Conservation (phyloP, 2,113 vertebrate genomes). For the Panurus biarmicus region DNA sequence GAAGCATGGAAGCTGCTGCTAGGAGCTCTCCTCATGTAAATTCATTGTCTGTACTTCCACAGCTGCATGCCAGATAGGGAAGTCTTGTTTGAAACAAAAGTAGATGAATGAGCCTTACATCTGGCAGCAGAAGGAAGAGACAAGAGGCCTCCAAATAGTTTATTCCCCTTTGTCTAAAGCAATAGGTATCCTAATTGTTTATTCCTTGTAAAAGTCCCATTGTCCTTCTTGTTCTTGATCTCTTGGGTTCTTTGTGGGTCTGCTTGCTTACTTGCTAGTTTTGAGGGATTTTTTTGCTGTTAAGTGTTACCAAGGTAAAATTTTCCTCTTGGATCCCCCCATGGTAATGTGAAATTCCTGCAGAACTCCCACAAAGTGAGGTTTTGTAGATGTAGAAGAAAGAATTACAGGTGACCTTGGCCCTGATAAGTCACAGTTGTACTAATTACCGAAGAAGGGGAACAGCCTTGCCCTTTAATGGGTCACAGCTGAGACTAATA, state of each 20-base stretch:
- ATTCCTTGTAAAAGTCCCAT: background rate
- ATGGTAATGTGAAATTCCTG: background rate
- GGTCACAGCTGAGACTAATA: background rate
- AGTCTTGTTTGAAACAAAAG: background rate
- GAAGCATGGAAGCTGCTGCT: background rate
- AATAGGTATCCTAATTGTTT: background rate
- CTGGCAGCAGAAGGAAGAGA: background rate
- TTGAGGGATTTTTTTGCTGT: background rate
- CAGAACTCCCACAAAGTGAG: background rate
- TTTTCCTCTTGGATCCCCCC: background rate
- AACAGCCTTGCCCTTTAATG: background rate
- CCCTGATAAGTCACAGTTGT: background rate
- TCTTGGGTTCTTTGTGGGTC: background rate
- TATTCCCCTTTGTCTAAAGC: background rate
- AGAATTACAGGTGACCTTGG: background rate
- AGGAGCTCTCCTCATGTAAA: constrained; percentile 10
- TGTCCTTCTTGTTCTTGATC: background rate
- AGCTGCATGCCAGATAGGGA: background rate
- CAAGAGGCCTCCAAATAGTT: background rate
- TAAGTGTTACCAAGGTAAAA: background rate
- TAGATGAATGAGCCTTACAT: background rate
- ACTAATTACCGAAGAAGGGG: background rate
- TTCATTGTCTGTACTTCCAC: background rate
- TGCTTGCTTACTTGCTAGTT: background rate
- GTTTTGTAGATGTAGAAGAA: background rate